A percentile compares a stretch with the other conserved stretches of the same genome.
These are phyloP conservation scores for Amblyjoppa proteus DNA, from an alignment of 2,888 invertebrate genomes.

Conservation along the genomic window DNA sequence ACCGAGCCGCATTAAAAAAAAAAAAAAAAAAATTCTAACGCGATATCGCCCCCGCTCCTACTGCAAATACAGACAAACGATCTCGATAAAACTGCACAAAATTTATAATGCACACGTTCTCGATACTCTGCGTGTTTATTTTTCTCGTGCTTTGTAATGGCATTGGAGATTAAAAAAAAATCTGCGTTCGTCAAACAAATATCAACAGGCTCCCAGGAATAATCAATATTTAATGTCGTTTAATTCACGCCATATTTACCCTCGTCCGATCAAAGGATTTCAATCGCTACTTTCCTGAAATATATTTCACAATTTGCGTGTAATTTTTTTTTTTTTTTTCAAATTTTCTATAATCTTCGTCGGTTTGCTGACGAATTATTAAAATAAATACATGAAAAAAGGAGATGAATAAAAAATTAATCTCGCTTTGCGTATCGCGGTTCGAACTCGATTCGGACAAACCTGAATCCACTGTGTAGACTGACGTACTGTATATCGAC, in stretches of 20 bases:
- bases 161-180: neutral
- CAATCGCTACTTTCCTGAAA: neutral
- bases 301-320: neutral
- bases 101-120: neutral
- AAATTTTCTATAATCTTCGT: neutral
- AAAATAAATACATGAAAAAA: neutral
- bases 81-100: neutral
- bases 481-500: neutral
- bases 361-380: neutral
- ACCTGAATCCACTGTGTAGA: too few relatives aligned
- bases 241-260: neutral
- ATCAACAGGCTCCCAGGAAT: neutral
- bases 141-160: neutral
- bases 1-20: neutral
- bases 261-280: neutral
- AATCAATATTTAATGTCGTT: conserved; percentile 7
- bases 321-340: neutral
- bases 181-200: neutral
- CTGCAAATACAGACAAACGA: neutral
- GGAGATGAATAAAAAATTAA: neutral
- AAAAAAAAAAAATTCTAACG: neutral
- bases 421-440: too few relatives aligned
- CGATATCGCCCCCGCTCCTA: neutral
- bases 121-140: neutral
- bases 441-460: too few relatives aligned